phyloP scores from a whole-genome alignment of 1,140 invertebrate genomes.

The Ips typographus region DNA sequence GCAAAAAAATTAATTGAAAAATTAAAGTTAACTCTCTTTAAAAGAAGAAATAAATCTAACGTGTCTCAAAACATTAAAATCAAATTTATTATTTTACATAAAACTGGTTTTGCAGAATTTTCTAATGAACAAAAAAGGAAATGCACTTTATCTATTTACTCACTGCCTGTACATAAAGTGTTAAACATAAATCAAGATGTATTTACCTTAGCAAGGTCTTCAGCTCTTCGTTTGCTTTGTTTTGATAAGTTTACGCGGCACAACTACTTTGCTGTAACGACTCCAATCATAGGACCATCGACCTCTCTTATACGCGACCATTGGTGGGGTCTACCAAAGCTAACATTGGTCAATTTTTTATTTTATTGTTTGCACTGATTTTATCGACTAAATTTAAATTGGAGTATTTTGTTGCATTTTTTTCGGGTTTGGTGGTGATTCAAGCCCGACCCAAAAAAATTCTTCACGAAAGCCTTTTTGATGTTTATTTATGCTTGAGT shows the following conservation, averaged over 20 bases:
- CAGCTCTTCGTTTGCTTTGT: conserved; percentile 4
- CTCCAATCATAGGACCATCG: conserved; percentile 42
- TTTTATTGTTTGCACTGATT: conserved; percentile 23
- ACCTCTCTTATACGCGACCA: conserved; percentile 47
- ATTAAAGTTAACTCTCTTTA: too few relatives aligned
- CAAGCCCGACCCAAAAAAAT: conserved; percentile 6
- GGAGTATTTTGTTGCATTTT: conserved; percentile 16
- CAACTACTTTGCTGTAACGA: conserved; percentile 22
- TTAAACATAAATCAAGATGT: neutral
- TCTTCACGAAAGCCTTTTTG: neutral
- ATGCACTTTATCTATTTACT: too few relatives aligned
- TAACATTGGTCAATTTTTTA: conserved; percentile 29
- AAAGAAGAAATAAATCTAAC: too few relatives aligned
- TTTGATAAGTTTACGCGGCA: conserved; percentile 22
- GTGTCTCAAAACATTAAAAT: too few relatives aligned
- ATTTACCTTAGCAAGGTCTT: conserved; percentile 9
- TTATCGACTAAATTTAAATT: conserved; percentile 24
- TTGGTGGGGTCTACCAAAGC: conserved; percentile 40
- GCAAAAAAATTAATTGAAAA: too few relatives aligned
- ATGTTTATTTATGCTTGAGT: too few relatives aligned
- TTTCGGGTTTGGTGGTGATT: conserved; percentile 1
- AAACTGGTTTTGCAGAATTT: too few relatives aligned
- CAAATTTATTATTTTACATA: too few relatives aligned
- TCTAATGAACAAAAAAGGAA: too few relatives aligned
- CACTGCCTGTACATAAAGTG: neutral